phyloP scores from a whole-genome alignment of 2,113 vertebrate species.

The Coptodon bakossiorum region DNA sequence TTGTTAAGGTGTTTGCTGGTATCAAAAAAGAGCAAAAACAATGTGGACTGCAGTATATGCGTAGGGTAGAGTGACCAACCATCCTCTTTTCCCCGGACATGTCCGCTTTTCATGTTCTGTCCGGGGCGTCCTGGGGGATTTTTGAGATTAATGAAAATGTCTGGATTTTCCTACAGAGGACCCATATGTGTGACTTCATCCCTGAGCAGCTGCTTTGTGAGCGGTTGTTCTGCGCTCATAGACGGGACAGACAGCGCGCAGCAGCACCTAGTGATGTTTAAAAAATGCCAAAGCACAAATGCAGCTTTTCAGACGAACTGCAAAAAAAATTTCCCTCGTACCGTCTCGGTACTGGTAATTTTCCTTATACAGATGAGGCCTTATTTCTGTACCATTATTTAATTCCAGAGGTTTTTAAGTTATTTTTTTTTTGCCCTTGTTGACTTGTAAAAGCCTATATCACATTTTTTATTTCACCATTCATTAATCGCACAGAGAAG shows the following conservation, averaged over 20 bases:
- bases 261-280: not conserved
- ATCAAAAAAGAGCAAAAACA: not conserved
- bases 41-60: not conserved
- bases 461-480: not conserved
- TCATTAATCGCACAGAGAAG: not conserved
- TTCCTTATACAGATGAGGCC: not conserved
- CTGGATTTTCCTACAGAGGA: not conserved
- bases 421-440: not conserved
- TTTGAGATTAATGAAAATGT: not conserved
- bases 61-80: not conserved
- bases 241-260: rapidly evolving
- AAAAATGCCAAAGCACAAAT: not conserved
- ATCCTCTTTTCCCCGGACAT: not conserved
- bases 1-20: not conserved
- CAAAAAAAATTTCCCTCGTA: not conserved
- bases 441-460: not conserved
- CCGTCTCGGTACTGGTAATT: not conserved
- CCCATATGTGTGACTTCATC: not conserved
- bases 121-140: not conserved
- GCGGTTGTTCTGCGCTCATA: not conserved
- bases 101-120: not conserved
- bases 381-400: not conserved
- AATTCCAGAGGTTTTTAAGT: not conserved
- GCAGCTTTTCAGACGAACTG: not conserved
- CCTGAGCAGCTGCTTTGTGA: not conserved